Evolutionary conservation across 2,797 vertebrate species (phyloP).

Genomic region (Chelonia mydas): DNA sequence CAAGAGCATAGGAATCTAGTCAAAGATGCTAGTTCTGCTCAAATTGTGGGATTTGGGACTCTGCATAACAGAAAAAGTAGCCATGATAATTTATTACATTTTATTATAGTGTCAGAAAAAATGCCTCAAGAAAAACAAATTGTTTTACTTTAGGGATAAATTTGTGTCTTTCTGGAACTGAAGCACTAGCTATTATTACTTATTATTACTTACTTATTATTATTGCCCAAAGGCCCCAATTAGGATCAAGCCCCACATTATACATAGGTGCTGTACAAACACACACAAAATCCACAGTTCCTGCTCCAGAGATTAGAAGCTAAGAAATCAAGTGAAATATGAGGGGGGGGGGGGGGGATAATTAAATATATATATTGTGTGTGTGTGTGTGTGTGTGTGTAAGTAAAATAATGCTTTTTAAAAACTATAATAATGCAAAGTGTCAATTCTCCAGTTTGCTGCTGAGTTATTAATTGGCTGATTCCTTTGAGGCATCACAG

Average conservation of each 20-base stretch:
- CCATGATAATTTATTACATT: not conserved
- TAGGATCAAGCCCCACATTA: not conserved
- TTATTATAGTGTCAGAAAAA: not conserved
- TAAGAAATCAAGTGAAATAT: not conserved
- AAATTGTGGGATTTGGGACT: not conserved
- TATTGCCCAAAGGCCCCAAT: not conserved
- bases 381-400: not conserved
- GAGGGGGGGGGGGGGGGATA: not conserved
- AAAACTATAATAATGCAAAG: not conserved
- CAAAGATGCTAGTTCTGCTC: not conserved
- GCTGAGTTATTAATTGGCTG: not conserved
- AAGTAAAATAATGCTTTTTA: not conserved
- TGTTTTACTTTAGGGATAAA: not conserved
- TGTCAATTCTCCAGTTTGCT: not conserved
- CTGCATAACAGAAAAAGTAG: not conserved
- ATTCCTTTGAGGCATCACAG: not conserved
- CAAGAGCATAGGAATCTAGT: not conserved
- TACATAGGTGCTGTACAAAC: not conserved
- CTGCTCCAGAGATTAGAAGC: not conserved
- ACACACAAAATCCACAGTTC: not conserved
- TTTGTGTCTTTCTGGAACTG: not conserved
- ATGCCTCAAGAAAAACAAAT: accelerated
- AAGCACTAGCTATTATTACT: not conserved
- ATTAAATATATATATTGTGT: no score
- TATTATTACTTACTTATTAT: no score